Evolutionary conservation across 2,888 invertebrate species (phyloP).

Genomic region (Incurvaria masculella): DNA sequence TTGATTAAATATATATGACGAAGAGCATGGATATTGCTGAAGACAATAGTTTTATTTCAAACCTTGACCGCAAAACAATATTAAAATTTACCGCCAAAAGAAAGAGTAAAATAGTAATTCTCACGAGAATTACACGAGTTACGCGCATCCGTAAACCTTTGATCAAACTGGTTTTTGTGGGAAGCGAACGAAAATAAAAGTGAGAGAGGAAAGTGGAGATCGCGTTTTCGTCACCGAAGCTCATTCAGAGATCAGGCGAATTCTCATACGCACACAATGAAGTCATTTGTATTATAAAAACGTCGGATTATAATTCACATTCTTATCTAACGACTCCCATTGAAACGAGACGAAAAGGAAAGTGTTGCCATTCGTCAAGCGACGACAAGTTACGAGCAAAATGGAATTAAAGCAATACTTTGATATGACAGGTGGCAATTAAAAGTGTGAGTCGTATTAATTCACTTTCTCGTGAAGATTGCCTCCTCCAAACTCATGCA

Average conservation of each 20-base stretch:
- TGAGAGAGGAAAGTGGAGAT: constrained; percentile 15
- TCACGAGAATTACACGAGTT: too few species aligned
- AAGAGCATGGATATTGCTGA: too few species aligned
- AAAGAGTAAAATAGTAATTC: too few species aligned
- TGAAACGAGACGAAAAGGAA: constrained; percentile 20
- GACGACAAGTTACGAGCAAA: background rate
- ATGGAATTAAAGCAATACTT: constrained; percentile 21
- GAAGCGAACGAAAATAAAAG: constrained; percentile 18
- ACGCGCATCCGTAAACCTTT: too few species aligned
- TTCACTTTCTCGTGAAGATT: constrained; percentile 19
- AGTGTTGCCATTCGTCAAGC: constrained; percentile 31
- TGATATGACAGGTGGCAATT: constrained; percentile 27
- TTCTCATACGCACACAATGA: constrained; percentile 19
- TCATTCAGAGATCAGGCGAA: constrained; percentile 3
- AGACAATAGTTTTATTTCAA: too few species aligned
- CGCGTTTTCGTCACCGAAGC: constrained; percentile 11
- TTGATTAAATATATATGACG: too few species aligned
- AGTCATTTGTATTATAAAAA: constrained; percentile 9
- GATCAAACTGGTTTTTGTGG: constrained; percentile 11
- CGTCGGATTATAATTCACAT: constrained; percentile 16
- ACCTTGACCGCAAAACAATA: too few species aligned
- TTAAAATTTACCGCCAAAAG: too few species aligned
- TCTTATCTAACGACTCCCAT: background rate
- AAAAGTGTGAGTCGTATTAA: constrained; percentile 26
- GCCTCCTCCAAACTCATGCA: too few species aligned